Conservation (phyloP, 2,888 invertebrate genomes). For the Drosophila multiciliata region DNA sequence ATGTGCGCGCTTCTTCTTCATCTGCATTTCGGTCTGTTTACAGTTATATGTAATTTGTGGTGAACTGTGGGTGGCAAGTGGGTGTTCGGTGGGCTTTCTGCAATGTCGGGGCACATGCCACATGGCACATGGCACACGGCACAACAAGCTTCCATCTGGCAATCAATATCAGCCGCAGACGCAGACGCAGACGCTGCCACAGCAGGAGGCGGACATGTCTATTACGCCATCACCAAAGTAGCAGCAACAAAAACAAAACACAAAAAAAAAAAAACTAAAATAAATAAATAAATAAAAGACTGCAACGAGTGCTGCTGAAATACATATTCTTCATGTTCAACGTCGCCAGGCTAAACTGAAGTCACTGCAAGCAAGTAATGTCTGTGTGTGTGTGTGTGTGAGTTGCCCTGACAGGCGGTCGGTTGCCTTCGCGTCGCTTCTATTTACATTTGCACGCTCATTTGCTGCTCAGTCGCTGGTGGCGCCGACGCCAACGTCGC, state of each 20-base stretch:
- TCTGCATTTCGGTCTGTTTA: conserved; percentile 3
- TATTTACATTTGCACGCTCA: conserved; percentile 69
- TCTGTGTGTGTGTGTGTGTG: conserved; percentile 13
- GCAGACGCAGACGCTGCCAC: conserved; percentile 47
- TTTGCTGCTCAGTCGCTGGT: conserved; percentile 45
- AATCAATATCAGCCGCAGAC: conserved; percentile 50
- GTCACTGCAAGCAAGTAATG: conserved; percentile 27
- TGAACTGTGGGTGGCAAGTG: neutral
- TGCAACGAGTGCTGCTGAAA: conserved; percentile 46
- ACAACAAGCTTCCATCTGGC: conserved; percentile 54
- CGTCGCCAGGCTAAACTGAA: conserved; percentile 39
- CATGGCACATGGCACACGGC: conserved; percentile 9
- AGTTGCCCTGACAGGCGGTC: conserved; percentile 12
- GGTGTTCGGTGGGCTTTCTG: neutral
- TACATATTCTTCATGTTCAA: conserved; percentile 61
- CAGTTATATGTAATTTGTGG: neutral
- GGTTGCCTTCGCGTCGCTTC: conserved; percentile 53
- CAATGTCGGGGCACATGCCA: neutral
- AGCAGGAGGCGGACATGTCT: conserved; percentile 65
- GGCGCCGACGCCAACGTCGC: conserved; percentile 48
- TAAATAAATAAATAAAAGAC: conserved; percentile 18
- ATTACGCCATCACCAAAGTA: conserved; percentile 71
- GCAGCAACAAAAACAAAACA: conserved; percentile 7
- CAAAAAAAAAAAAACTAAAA: conserved; percentile 17
- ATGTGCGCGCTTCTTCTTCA: neutral